Base-by-base conservation (phyloP, 2,797 vertebrate species). In the Siniperca scherzeri region DNA sequence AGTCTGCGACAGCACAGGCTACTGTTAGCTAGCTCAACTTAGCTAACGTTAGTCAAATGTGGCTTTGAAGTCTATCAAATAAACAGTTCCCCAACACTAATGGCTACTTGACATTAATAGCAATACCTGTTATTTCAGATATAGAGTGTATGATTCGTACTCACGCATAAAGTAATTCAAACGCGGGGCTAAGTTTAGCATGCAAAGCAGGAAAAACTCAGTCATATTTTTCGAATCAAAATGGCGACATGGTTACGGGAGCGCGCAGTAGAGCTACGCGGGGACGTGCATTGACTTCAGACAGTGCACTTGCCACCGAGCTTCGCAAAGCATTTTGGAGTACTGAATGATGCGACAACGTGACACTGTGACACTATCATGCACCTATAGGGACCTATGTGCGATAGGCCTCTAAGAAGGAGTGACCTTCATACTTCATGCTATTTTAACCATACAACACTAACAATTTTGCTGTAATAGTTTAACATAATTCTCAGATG, bases 191-290 rank as follows among this genome's bases (percentile, higher is more conserved):
- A 92, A 89, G 87, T 94, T 92, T 93, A 94, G 92, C 94, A 91
- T 82, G 89, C 89, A 91, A 94, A 92, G 91, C 92, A 94, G 94
- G 93, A 92, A 94, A 95, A 96, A 96, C 94, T 92, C 93, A 91
- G 88, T 95, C 94, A 95, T 95, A 94, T 96, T 95, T 95, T 95
- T 96, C 93, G 89, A 95, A 94, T 96, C 96, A 97, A 97, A 97
- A 97, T 97, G 96, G 96, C 96, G 96, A 94, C 92, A 91, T 86
- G 86, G 87, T 71, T 64, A 73, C 93, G 93, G 67, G 94, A 85
- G 88, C 95, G 95, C 94, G 94, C 94, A 89, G 53, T 3, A 44
- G 83, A 83, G 19, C 75, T 30, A 17, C 74, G 55, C 66, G 64
- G 82, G 78, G 78, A 76, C 92, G 93, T 22, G 92, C 92, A 46